Base-by-base conservation (phyloP, 2,888 invertebrate species). In the Chouioia cunea region DNA sequence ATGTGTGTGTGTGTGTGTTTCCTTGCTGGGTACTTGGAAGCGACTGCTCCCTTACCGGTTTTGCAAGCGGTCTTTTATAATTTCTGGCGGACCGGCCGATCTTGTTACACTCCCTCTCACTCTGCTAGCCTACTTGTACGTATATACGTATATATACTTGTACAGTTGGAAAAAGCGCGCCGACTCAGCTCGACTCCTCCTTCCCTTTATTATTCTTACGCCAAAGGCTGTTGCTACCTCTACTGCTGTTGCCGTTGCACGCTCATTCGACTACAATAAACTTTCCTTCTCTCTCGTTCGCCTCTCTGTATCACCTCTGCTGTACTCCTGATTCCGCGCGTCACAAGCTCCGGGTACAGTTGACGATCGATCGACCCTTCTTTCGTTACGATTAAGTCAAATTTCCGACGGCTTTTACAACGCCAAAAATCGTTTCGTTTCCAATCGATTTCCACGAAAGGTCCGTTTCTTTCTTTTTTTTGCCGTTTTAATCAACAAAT, bases 61-160 rank as follows among this genome's bases (percentile, higher is more conserved):
- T 69, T 67, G 63, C 77, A 77, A 73, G 73, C 81, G 79, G 75
- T 81, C 84, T 83, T 83, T 83, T 83, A 83, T 83, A 83, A 83
- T 83, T 82, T 83, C 67, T 36, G 62, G 36, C 52, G 71, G 59
- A 15, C 47, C 58, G 20, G 58, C 15, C 67, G 67, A 67, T 67
- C 63, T 71, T 27, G 52, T 65, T 68, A 50, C 69, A 63, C 69
- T 73, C 73, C 54, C 70, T 70, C 70, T 73, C 67, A 16, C 65
- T 63, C 63, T n/a, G n/a, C n/a, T n/a, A n/a, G 50, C 50, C 48
- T 6, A 15, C 53, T n/a, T 36, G 36, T n/a, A n/a, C 23, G 18
- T 43, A 18, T 16, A 10, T 15, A 14, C 36, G 6, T 36, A 36
- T 12, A 36, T 12, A 10, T 36, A 36, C 36, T 12, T 27, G 6